These are phyloP conservation scores for Drosophila pseudotalamancana DNA, from an alignment of 2,888 invertebrate genomes.

Conservation along the genomic window DNA sequence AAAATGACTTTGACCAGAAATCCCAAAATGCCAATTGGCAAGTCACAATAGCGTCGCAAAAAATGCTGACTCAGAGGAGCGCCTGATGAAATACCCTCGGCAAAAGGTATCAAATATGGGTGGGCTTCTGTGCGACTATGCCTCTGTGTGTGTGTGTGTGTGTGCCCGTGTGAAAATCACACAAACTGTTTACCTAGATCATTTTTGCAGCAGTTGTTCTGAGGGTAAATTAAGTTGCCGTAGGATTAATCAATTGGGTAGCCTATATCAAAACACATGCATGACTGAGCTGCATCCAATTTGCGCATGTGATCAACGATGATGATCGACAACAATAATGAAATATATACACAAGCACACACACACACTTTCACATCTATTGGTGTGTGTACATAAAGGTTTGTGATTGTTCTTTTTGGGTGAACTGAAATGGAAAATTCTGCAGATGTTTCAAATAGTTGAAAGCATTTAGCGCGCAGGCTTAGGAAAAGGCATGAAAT, in stretches of 20 bases:
- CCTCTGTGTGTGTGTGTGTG: background rate
- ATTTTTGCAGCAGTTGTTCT: slow-evolving; percentile 34
- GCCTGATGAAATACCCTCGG: slow-evolving; percentile 52
- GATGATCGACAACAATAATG: slow-evolving; percentile 35
- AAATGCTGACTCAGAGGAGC: slow-evolving; percentile 52
- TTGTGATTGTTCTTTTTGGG: slow-evolving; percentile 47
- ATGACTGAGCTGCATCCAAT: slow-evolving; percentile 56
- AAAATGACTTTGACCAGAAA: slow-evolving; percentile 77
- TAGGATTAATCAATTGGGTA: slow-evolving; percentile 49
- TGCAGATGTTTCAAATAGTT: slow-evolving; percentile 56
- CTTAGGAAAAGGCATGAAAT: slow-evolving; percentile 29
- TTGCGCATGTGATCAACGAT: slow-evolving; percentile 58
- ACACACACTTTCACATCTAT: background rate
- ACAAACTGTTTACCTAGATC: slow-evolving; percentile 59
- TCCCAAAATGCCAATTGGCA: slow-evolving; percentile 77
- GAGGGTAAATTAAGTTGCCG: slow-evolving; percentile 53
- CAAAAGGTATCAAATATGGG: slow-evolving; percentile 46
- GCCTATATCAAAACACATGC: slow-evolving; percentile 58
- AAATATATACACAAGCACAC: background rate
- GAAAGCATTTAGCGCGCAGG: slow-evolving; percentile 41
- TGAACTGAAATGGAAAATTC: slow-evolving; percentile 38
- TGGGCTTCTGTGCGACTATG: background rate
- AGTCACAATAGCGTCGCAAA: slow-evolving; percentile 58
- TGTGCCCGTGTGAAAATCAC: slow-evolving; percentile 49
- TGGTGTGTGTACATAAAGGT: background rate